Percentiles rank a stretch among this genome's conserved stretches.
Evolutionary conservation across 2,113 vertebrate species (phyloP).

Genomic region (Eolophus roseicapilla): DNA sequence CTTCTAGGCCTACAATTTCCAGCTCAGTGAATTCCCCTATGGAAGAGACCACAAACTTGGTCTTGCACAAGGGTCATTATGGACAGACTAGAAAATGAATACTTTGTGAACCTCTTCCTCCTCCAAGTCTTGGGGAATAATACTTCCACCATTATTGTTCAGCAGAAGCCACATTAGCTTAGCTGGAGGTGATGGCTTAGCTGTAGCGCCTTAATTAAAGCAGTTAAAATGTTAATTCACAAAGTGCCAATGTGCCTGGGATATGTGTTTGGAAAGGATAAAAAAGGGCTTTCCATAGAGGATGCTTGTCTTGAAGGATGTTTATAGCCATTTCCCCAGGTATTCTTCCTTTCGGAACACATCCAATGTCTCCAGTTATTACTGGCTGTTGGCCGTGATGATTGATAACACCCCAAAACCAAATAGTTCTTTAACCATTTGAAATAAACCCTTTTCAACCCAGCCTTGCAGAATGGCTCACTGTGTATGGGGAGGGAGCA

Average conservation of each 20-base stretch:
- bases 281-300: not conserved
- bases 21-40: not conserved
- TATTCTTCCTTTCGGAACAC: constrained; percentile 38
- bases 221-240: constrained; percentile 11
- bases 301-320: constrained; percentile 16
- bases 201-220: constrained; percentile 18
- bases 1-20: constrained; percentile 20
- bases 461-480: constrained; percentile 16
- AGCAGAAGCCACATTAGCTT: not conserved
- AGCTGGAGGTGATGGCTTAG: not conserved
- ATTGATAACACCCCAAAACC: constrained; percentile 17
- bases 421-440: constrained; percentile 55
- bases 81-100: not conserved
- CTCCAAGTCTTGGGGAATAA: not conserved
- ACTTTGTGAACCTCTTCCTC: not conserved
- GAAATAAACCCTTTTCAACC: constrained; percentile 11
- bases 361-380: constrained; percentile 28
- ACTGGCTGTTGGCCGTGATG: not conserved
- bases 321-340: constrained; percentile 14
- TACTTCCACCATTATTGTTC: not conserved
- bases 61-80: not conserved
- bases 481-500: not conserved
- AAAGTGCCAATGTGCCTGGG: not conserved
- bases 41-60: not conserved
- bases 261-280: not conserved